Percentiles rank a stretch among this genome's conserved stretches.
These are phyloP conservation scores for Indri indri DNA, from an alignment of 2,113 vertebrate species.

Conservation along the genomic window DNA sequence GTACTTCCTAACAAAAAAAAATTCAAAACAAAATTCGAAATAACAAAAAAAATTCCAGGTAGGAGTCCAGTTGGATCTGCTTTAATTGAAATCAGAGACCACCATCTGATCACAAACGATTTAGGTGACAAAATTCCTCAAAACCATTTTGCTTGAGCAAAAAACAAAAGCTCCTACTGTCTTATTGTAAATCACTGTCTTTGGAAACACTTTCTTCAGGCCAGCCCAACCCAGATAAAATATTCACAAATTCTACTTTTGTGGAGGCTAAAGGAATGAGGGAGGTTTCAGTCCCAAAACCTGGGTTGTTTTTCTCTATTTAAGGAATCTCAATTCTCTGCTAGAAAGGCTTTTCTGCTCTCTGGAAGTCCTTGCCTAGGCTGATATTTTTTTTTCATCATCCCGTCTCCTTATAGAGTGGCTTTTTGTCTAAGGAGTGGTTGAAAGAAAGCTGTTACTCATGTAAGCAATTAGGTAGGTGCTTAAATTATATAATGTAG, in stretches of 20 bases:
- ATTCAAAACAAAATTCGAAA: no score
- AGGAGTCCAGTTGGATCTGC: neutral
- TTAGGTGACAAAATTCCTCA: neutral
- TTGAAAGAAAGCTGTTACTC: neutral
- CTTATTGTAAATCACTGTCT: neutral
- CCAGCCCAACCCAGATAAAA: neutral
- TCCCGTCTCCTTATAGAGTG: neutral
- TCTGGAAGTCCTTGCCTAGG: neutral
- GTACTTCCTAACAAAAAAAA: neutral
- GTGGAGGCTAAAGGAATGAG: neutral
- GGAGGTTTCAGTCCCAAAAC: neutral
- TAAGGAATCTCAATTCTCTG: neutral
- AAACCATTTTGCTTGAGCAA: neutral
- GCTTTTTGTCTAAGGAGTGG: neutral
- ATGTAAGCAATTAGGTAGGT: neutral
- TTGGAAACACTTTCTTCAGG: neutral
- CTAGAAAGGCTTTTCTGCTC: neutral
- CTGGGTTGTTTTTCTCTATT: neutral
- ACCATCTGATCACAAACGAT: neutral
- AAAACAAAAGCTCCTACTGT: neutral
- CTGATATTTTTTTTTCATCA: neutral
- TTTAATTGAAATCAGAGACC: constrained; percentile 24
- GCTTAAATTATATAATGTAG: neutral
- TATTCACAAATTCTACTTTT: neutral
- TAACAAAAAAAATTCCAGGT: neutral